Evolutionary conservation across 2,888 invertebrate species (phyloP), one percentile per base, ranked within the genome.

Genomic region (Watsonalla cultraria): DNA sequence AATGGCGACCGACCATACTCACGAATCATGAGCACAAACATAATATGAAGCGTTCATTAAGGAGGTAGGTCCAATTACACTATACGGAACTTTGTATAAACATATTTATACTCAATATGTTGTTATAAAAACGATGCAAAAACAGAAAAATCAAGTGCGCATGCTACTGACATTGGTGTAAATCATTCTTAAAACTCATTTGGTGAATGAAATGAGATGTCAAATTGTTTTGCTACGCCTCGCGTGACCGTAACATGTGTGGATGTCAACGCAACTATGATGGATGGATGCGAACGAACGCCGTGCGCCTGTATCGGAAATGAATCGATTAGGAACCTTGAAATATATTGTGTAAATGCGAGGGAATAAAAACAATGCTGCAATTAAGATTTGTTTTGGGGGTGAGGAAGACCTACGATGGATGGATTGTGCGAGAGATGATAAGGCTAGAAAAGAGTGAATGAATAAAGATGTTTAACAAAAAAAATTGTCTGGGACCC

Each of bases 261-360:
- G 57, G 57, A 55, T 59, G 59, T 59, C 57, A 56, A 54, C 53
- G 34, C 51, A 53, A 59, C 51, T 51, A 57, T 59, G 59, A 59
- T 59, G 55, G 59, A 59, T 59, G 57, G 55, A 24, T 53, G 51
- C 53, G 53, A 53, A 49, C 51, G 55, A 51, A 47, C 48, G 35
- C 14, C 51, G 47, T 35, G 11, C 46, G 49, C 8, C 5, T 8
- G 37, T 37, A 49, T 49, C 37, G 42, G 42, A 39, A 49, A 34
- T 24, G 47, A 24, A 7, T 47, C 33, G 8, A 47, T n/a, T 6
- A 24, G 47, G 47, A 24, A 24, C 24, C 24, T 24, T 24, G 24
- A 1, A 24, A 24, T 24, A 4, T 24, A 24, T 24, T 24, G 24
- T 1, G 24, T 2, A 24, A 24, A 24, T 24, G 24, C 24, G 24